Percentiles rank a stretch among this genome's conserved stretches.
Conservation (phyloP, 2,797 vertebrate species). For the Betta splendens region DNA sequence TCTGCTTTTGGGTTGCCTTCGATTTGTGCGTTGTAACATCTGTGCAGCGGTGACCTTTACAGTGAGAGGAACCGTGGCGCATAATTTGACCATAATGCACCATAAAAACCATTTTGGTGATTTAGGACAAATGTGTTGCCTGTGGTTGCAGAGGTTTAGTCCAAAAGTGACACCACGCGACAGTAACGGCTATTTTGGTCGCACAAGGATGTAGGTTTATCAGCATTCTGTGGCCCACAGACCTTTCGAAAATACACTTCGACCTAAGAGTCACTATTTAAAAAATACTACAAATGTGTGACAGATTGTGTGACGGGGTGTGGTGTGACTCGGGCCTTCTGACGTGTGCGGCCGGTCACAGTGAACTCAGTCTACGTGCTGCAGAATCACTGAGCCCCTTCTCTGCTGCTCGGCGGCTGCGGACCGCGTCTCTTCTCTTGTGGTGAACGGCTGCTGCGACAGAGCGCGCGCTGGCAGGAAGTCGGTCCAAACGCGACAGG, state of each 20-base stretch:
- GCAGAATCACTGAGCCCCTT: background rate
- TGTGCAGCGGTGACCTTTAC: constrained; percentile 39
- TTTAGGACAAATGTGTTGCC: background rate
- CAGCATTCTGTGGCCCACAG: constrained; percentile 13
- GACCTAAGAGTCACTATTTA: no score
- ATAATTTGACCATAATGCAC: no score
- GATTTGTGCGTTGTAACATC: constrained; percentile 11
- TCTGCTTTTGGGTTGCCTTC: background rate
- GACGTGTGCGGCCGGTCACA: background rate
- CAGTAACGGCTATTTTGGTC: constrained; percentile 18
- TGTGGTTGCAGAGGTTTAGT: no score
- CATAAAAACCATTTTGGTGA: background rate
- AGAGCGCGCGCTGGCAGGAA: constrained; percentile 74
- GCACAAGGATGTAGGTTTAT: constrained; percentile 28
- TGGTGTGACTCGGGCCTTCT: no score
- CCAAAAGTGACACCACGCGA: no score
- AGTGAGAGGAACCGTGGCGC: constrained; percentile 3
- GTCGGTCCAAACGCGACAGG: constrained; percentile 75
- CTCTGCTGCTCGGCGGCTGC: constrained; percentile 28
- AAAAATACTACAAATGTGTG: background rate
- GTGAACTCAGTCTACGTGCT: no score
- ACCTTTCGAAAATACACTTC: constrained; percentile 29
- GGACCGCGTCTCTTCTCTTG: constrained; percentile 66
- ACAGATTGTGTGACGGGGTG: no score
- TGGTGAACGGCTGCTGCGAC: constrained; percentile 68